phyloP scores from a whole-genome alignment of 2,888 invertebrate species.

The Agonopterix heracliana region DNA sequence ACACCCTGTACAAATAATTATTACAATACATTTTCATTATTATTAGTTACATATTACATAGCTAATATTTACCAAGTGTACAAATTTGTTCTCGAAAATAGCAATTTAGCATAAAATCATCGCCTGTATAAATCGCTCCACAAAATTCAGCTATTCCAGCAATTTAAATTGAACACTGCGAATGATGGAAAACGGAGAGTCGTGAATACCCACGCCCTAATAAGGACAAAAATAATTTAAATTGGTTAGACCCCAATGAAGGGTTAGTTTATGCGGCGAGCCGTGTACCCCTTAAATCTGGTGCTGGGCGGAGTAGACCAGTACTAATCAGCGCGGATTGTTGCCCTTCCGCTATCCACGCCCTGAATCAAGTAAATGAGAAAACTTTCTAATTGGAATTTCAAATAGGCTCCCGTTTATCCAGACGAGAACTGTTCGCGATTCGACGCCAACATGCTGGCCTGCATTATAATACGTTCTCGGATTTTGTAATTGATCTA shows the following conservation, averaged over 20 bases:
- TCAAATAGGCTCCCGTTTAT: constrained; percentile 72
- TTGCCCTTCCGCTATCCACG: constrained; percentile 68
- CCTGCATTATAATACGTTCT: constrained; percentile 43
- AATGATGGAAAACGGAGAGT: not conserved
- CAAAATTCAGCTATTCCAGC: too few relatives aligned
- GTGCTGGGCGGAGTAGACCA: constrained; percentile 54
- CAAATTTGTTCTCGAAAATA: too few relatives aligned
- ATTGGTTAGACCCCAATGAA: constrained; percentile 45
- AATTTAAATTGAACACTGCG: constrained; percentile 1
- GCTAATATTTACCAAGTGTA: too few relatives aligned
- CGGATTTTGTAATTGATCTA: constrained; percentile 42
- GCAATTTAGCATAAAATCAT: too few relatives aligned
- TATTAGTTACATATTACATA: too few relatives aligned
- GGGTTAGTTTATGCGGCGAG: constrained; percentile 61
- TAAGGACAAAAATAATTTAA: constrained; percentile 44
- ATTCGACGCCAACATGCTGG: constrained; percentile 49
- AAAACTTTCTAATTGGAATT: constrained; percentile 76
- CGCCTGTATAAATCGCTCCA: too few relatives aligned
- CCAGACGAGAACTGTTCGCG: constrained; percentile 62
- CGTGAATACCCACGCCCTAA: constrained; percentile 3
- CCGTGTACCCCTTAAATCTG: constrained; percentile 63
- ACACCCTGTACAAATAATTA: too few relatives aligned
- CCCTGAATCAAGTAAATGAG: constrained; percentile 74
- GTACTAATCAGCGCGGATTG: constrained; percentile 71
- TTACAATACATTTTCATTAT: too few relatives aligned